A percentile compares a stretch with the other conserved stretches of the same genome.
These are phyloP conservation scores for Hylia prasina DNA, from an alignment of 2,113 vertebrate genomes.

Conservation along the genomic window DNA sequence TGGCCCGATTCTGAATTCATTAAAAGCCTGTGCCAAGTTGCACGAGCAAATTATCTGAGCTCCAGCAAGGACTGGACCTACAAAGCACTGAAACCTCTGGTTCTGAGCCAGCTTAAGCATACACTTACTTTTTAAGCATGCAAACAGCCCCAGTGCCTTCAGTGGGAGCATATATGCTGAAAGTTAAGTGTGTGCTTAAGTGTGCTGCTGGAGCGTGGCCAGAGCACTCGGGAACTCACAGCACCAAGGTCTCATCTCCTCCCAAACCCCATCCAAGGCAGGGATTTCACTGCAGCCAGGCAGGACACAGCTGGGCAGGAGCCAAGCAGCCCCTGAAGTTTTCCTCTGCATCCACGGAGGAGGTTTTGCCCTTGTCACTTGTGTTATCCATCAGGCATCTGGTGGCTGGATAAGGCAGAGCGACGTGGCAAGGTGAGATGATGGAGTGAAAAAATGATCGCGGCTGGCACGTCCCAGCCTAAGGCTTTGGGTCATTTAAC, in stretches of 20 bases:
- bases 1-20: background rate
- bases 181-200: conserved; percentile 22
- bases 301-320: conserved; percentile 41
- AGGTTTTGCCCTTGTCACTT: conserved; percentile 82
- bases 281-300: background rate
- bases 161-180: background rate
- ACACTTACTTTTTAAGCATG: conserved; percentile 13
- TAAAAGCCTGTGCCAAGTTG: background rate
- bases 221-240: background rate
- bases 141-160: background rate
- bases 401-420: conserved; percentile 71
- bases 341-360: conserved; percentile 39
- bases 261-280: background rate
- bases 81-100: conserved; percentile 16
- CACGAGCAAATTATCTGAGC: conserved; percentile 17
- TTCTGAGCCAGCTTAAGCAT: conserved; percentile 31
- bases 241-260: background rate
- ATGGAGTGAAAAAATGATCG: conserved; percentile 72
- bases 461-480: conserved; percentile 61
- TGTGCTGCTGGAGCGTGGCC: background rate
- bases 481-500: conserved; percentile 58
- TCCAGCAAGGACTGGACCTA: conserved; percentile 24
- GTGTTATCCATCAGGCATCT: conserved; percentile 72
- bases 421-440: conserved; percentile 74
- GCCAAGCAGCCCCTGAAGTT: conserved; percentile 47